phyloP scores from a whole-genome alignment of 64 coral and sea anemone genomes.

The Orbicella faveolata region DNA sequence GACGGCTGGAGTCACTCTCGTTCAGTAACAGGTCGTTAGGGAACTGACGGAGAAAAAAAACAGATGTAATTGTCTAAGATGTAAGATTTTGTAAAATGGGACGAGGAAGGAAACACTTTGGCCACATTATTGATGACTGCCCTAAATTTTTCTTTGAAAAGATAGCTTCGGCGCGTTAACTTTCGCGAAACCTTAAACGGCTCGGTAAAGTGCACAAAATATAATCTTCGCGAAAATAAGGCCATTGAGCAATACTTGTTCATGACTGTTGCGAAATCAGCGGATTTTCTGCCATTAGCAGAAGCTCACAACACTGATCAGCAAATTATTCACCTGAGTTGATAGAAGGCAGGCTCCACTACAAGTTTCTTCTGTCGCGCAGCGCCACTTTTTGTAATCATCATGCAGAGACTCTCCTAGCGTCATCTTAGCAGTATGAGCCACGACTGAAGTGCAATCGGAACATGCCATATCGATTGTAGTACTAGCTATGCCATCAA shows the following conservation, averaged over 20 bases:
- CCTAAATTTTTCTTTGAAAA: no score
- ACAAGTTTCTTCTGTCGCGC: conserved; percentile 28
- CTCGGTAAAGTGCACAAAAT: no score
- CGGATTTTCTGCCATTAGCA: not conserved
- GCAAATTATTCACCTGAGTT: conserved; percentile 20
- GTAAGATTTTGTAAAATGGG: no score
- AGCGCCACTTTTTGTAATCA: conserved; percentile 51
- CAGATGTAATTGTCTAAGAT: no score
- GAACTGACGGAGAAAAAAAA: conserved; percentile 13
- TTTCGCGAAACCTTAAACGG: no score
- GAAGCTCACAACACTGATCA: not conserved
- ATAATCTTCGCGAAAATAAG: not conserved
- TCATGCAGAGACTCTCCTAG: conserved; percentile 43
- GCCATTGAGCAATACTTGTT: not conserved
- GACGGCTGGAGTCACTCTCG: conserved; percentile 14
- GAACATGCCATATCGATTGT: conserved; percentile 47
- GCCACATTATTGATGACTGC: no score
- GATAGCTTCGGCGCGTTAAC: no score
- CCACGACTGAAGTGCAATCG: conserved; percentile 27
- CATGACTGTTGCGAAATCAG: not conserved
- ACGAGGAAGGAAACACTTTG: no score
- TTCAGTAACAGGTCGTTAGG: conserved; percentile 47
- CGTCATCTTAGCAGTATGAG: conserved; percentile 25
- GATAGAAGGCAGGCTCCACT: conserved; percentile 60
- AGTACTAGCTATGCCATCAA: conserved; percentile 3